phyloP scores from a whole-genome alignment of 2,888 invertebrate species.

The Cerceris rybyensis region DNA sequence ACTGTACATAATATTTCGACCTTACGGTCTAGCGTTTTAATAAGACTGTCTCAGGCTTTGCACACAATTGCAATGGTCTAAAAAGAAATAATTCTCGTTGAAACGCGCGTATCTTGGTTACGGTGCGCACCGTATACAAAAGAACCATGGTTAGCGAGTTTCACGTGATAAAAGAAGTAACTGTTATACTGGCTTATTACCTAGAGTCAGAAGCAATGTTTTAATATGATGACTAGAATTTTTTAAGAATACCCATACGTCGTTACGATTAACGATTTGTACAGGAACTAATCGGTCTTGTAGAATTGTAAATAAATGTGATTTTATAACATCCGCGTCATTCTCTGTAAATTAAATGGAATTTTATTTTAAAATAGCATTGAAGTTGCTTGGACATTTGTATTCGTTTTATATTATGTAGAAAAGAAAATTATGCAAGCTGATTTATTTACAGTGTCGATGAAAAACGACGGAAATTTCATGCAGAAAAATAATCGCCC shows the following conservation, averaged over 20 bases:
- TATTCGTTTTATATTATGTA: background rate
- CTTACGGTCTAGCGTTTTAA: conserved; percentile 68
- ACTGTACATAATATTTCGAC: conserved; percentile 73
- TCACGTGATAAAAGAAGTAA: conserved; percentile 38
- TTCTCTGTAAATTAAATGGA: conserved; percentile 37
- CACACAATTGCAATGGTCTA: conserved; percentile 49
- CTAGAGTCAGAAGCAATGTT: conserved; percentile 69
- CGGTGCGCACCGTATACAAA: conserved; percentile 6
- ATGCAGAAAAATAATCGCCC: conserved; percentile 17
- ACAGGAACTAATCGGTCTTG: conserved; percentile 74
- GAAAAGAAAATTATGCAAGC: no score
- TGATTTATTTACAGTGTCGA: background rate
- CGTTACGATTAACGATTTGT: conserved; percentile 73
- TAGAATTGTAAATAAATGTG: conserved; percentile 81
- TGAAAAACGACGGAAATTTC: conserved; percentile 8
- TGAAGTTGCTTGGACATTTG: conserved; percentile 3
- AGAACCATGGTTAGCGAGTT: conserved; percentile 35
- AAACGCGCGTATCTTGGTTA: conserved; percentile 43
- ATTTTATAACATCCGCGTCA: conserved; percentile 76
- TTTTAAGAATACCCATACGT: conserved; percentile 68
- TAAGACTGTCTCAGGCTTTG: conserved; percentile 73
- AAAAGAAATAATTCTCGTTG: conserved; percentile 24
- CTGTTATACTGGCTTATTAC: conserved; percentile 49
- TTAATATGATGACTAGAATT: conserved; percentile 73
- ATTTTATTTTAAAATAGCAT: conserved; percentile 43